A percentile compares a stretch with the other conserved stretches of the same genome.
These are phyloP conservation scores for Helicoverpa armigera DNA, from an alignment of 1,140 invertebrate species.

Conservation along the genomic window DNA sequence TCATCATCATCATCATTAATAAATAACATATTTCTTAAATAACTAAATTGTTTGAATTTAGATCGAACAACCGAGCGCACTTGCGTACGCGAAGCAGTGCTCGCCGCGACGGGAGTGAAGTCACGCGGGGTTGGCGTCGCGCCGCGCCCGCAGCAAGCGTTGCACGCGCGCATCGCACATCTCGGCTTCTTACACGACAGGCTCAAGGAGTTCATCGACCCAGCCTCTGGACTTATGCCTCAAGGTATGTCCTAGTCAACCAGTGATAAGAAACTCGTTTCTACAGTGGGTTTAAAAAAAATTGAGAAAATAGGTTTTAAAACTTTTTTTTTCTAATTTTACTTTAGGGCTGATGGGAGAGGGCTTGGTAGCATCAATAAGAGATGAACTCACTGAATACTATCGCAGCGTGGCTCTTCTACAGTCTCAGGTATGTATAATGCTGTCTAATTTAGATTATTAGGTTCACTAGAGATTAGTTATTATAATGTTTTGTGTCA, in stretches of 20 bases:
- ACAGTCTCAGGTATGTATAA: conserved; percentile 91
- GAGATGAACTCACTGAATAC: conserved; percentile 94
- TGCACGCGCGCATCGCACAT: conserved; percentile 92
- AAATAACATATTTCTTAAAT: too few relatives aligned
- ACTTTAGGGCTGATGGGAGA: conserved; percentile 92
- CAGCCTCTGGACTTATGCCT: conserved; percentile 88
- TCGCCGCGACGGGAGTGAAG: conserved; percentile 80
- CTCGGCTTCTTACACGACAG: conserved; percentile 95
- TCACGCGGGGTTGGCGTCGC: conserved; percentile 57
- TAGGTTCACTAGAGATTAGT: too few relatives aligned
- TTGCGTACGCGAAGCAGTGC: conserved; percentile 76
- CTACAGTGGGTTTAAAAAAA: too few relatives aligned
- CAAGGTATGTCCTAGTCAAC: conserved; percentile 70
- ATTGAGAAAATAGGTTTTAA: too few relatives aligned
- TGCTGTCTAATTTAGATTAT: not conserved
- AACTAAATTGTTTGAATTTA: conserved; percentile 33
- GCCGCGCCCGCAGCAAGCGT: conserved; percentile 84
- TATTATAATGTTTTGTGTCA: not conserved
- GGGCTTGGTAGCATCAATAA: conserved; percentile 94
- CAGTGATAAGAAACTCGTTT: not conserved
- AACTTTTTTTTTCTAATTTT: not conserved
- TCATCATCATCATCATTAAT: too few relatives aligned
- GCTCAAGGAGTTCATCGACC: conserved; percentile 90
- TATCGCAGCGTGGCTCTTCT: conserved; percentile 95
- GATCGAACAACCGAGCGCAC: conserved; percentile 68